These are phyloP conservation scores for Tetramorium simillimum DNA, from an alignment of 1,140 invertebrate genomes.

Conservation along the genomic window DNA sequence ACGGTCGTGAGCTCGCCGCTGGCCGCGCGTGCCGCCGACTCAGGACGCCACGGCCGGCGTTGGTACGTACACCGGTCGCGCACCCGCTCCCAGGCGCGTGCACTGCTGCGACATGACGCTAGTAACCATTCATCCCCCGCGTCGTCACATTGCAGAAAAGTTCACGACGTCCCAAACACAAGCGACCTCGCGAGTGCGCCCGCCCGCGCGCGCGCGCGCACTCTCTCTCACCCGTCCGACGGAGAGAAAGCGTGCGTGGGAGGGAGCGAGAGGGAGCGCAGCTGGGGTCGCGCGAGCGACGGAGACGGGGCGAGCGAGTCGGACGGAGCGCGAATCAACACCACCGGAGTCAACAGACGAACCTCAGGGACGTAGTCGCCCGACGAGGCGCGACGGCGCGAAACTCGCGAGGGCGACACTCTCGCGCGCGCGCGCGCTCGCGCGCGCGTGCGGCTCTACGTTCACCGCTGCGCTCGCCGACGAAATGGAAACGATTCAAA, in stretches of 20 bases:
- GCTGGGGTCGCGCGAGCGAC: conserved; percentile 1
- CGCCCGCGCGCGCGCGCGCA: conserved; percentile 48
- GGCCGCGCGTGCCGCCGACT: conserved; percentile 29
- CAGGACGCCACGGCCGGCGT: conserved; percentile 36
- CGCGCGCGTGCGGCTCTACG: too few species aligned
- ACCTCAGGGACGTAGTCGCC: conserved; percentile 65
- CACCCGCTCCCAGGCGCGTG: conserved; percentile 68
- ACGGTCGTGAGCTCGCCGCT: conserved; percentile 50
- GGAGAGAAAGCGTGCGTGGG: neutral
- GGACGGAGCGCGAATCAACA: conserved; percentile 83
- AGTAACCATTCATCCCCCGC: conserved; percentile 69
- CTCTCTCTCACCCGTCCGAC: conserved; percentile 14
- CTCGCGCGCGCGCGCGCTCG: too few species aligned
- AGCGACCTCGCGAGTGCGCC: conserved; percentile 62
- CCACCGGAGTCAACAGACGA: conserved; percentile 83
- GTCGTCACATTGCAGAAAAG: conserved; percentile 73
- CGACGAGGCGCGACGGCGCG: conserved; percentile 41
- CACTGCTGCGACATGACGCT: conserved; percentile 67
- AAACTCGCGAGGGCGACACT: neutral
- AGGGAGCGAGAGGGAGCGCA: conserved; percentile 6
- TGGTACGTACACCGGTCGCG: conserved; percentile 56
- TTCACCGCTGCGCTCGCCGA: neutral
- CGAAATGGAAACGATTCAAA: too few species aligned
- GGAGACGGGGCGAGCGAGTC: conserved; percentile 64
- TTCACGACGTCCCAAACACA: conserved; percentile 66